Conservation (phyloP, 2,888 invertebrate genomes). For the Rugalucina vietnamica region DNA sequence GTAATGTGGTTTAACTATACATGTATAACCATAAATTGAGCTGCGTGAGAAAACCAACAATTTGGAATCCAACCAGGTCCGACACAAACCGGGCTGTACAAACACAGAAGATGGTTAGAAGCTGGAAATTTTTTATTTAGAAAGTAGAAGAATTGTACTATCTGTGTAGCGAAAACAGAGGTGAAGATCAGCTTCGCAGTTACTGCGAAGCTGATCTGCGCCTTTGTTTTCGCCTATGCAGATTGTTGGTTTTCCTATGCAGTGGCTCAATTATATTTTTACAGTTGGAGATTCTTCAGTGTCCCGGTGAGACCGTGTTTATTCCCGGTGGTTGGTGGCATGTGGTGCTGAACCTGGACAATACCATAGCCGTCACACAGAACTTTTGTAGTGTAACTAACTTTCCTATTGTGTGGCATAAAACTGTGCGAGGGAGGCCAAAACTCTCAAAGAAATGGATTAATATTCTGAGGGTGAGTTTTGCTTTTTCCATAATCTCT, state of each 20-base stretch:
- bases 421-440: conserved; percentile 95
- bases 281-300: conserved; percentile 95
- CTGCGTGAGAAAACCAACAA: no score
- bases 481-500: no score
- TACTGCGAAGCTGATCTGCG: no score
- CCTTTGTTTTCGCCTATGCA: neutral
- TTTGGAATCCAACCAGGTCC: no score
- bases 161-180: no score
- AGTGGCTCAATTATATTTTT: conserved; percentile 6
- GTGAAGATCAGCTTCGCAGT: no score
- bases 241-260: neutral
- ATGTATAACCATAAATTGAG: no score
- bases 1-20: no score
- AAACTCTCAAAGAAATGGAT: conserved; percentile 98
- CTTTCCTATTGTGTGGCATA: conserved; percentile 99
- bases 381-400: conserved; percentile 96
- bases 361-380: conserved; percentile 98
- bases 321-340: conserved; percentile 99
- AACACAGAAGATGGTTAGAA: no score
- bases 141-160: no score
- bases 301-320: conserved; percentile 98
- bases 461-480: conserved; percentile 84
- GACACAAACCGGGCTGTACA: no score
- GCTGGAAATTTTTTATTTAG: no score
- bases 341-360: conserved; percentile 98